Evolutionary conservation across 2,888 invertebrate species (phyloP).

Genomic region (Athetis lepigone): DNA sequence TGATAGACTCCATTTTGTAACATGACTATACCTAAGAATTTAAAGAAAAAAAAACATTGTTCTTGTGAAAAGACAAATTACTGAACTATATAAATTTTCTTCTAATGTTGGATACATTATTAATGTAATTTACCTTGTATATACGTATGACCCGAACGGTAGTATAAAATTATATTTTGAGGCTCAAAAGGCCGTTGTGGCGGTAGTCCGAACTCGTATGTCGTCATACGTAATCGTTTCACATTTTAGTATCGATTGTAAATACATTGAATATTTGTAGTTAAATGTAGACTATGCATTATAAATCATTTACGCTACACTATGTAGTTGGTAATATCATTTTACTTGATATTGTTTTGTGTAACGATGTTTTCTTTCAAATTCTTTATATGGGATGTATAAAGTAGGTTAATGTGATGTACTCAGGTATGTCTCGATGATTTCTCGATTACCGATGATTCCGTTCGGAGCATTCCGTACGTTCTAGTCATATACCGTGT

Average conservation of each 20-base stretch:
- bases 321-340: slow-evolving; percentile 71
- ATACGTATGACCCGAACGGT: slow-evolving; percentile 88
- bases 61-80: slow-evolving; percentile 76
- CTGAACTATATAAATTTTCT: slow-evolving; percentile 81
- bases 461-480: slow-evolving; percentile 77
- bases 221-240: slow-evolving; percentile 85
- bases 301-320: slow-evolving; percentile 72
- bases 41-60: slow-evolving; percentile 64
- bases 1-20: slow-evolving; percentile 84
- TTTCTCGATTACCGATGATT: slow-evolving; percentile 67
- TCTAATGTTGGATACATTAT: slow-evolving; percentile 83
- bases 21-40: slow-evolving; percentile 72
- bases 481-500: slow-evolving; percentile 84
- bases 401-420: slow-evolving; percentile 86
- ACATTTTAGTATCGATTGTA: slow-evolving; percentile 85
- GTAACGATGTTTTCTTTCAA: slow-evolving; percentile 61
- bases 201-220: slow-evolving; percentile 76
- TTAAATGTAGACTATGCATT: slow-evolving; percentile 82
- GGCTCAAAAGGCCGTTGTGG: slow-evolving; percentile 79
- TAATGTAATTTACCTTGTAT: slow-evolving; percentile 87
- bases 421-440: slow-evolving; percentile 56
- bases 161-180: slow-evolving; percentile 83
- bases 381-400: slow-evolving; percentile 83
- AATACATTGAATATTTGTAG: slow-evolving; percentile 80
- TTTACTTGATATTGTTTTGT: slow-evolving; percentile 67